Conservation (phyloP, 2,113 vertebrate genomes). For the Sceloporus undulatus region DNA sequence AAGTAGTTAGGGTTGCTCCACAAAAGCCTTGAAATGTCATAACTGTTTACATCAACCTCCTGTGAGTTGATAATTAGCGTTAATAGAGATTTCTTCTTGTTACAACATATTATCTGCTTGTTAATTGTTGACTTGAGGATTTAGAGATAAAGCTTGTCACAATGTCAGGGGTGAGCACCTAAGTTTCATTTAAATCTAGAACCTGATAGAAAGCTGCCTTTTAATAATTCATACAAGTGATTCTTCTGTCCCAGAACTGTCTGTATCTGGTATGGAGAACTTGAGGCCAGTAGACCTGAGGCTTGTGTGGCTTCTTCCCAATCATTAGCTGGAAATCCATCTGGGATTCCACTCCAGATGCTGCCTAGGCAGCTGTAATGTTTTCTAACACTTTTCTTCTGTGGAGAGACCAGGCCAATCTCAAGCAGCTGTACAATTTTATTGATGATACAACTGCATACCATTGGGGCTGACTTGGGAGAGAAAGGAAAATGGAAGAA, state of each 20-base stretch:
- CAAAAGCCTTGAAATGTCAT: conserved; percentile 23
- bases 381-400: too few species aligned
- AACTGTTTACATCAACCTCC: not conserved
- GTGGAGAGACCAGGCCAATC: too few species aligned
- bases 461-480: not conserved
- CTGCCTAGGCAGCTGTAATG: too few species aligned
- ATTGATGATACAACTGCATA: too few species aligned
- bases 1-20: not conserved
- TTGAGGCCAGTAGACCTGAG: not conserved
- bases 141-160: not conserved
- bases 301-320: too few species aligned
- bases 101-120: not conserved
- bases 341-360: too few species aligned
- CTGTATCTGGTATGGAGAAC: not conserved
- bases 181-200: not conserved
- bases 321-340: too few species aligned
- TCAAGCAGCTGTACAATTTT: too few species aligned
- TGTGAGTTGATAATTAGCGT: conserved; percentile 3
- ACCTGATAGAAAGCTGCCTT: not conserved
- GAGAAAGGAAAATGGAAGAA: not conserved
- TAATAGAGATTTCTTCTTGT: not conserved
- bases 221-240: not conserved
- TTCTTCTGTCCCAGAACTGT: not conserved
- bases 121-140: not conserved
- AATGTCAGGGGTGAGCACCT: not conserved